A percentile compares a stretch with the other conserved stretches of the same genome.
phyloP scores from a whole-genome alignment of 1,140 invertebrate species.

The Calycopis cecrops region DNA sequence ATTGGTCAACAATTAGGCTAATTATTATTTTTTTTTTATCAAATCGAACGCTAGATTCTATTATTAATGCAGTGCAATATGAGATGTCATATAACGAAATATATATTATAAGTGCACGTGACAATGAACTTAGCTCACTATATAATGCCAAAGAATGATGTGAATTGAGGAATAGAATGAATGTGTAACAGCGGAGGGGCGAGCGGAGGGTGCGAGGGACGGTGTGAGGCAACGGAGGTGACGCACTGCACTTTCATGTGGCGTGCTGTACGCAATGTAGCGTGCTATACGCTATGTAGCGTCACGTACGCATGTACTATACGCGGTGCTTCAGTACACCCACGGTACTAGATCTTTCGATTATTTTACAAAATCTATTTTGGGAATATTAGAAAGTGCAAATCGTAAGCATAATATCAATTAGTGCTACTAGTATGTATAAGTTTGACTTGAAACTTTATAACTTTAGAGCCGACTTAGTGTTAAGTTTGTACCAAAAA shows the following conservation, averaged over 20 bases:
- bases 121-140: slow-evolving; percentile 62
- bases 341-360: slow-evolving; percentile 37
- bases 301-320: slow-evolving; percentile 32
- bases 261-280: slow-evolving; percentile 25
- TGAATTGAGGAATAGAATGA: slow-evolving; percentile 31
- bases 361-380: slow-evolving; percentile 51
- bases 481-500: slow-evolving; percentile 12
- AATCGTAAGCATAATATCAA: slow-evolving; percentile 59
- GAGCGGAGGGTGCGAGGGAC: slow-evolving; percentile 42
- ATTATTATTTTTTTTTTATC: slow-evolving; percentile 15
- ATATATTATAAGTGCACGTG: slow-evolving; percentile 38
- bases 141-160: slow-evolving; percentile 71
- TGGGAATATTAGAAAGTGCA: slow-evolving; percentile 48
- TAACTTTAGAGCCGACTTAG: slow-evolving; percentile 27
- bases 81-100: slow-evolving; percentile 21
- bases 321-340: slow-evolving; percentile 42
- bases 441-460: slow-evolving; percentile 40
- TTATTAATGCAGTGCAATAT: slow-evolving; percentile 5
- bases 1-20: slow-evolving; percentile 19
- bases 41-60: slow-evolving; percentile 1
- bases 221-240: slow-evolving; percentile 26
- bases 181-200: slow-evolving; percentile 19
- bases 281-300: slow-evolving; percentile 35
- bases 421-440: slow-evolving; percentile 58
- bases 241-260: slow-evolving; percentile 36